phyloP scores from a whole-genome alignment of 1,140 invertebrate species.

The Hypsibius dujardini region DNA sequence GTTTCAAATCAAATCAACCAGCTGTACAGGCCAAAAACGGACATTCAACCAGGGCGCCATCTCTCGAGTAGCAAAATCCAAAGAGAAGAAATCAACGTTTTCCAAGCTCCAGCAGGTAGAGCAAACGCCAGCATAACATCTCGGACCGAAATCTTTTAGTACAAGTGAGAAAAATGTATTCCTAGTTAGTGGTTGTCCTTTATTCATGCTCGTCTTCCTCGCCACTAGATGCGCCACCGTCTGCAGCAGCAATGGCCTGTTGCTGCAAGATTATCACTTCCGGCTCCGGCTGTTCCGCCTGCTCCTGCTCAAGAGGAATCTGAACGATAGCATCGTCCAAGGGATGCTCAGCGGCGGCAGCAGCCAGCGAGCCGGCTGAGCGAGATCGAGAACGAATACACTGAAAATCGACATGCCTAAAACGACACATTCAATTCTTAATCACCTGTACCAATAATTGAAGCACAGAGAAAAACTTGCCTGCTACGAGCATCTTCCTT shows the following conservation, averaged over 20 bases:
- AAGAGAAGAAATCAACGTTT: too few species aligned
- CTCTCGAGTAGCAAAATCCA: too few species aligned
- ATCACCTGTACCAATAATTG: too few species aligned
- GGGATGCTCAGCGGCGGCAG: conserved; percentile 23
- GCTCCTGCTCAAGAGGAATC: not conserved
- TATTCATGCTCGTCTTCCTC: conserved; percentile 13
- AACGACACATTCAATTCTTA: too few species aligned
- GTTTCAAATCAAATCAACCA: too few species aligned
- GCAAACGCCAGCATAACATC: too few species aligned
- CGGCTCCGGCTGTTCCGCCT: not conserved
- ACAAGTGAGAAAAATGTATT: too few species aligned
- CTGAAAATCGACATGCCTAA: conserved; percentile 77
- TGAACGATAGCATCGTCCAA: conserved; percentile 11
- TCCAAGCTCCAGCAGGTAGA: too few species aligned
- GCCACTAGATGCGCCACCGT: not conserved
- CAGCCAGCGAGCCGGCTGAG: conserved; percentile 31
- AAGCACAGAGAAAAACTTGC: too few species aligned
- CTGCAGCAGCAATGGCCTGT: not conserved
- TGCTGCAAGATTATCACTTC: not conserved
- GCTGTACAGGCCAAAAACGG: too few species aligned
- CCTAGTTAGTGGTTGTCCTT: not conserved
- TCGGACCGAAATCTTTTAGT: too few species aligned
- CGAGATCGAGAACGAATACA: conserved; percentile 36
- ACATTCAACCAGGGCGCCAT: too few species aligned
- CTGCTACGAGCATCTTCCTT: conserved; percentile 97